Percentiles rank a stretch among this genome's conserved stretches.
Conservation (phyloP, 2,797 vertebrate species). For the Tenualosa thibaudeaui region DNA sequence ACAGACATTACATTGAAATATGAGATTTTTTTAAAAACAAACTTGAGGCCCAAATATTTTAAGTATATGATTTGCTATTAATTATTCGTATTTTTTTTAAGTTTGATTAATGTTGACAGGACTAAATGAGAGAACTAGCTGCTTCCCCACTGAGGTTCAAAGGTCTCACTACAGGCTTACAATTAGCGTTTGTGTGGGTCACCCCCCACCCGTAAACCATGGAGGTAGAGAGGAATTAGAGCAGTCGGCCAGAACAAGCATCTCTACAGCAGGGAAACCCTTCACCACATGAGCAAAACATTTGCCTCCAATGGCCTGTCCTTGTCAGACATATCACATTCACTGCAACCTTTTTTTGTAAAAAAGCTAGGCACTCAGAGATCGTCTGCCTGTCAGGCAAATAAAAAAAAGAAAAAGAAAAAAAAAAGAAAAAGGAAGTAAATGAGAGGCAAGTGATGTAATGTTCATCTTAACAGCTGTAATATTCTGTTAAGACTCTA, state of each 20-base stretch:
- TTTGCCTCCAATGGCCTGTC: background rate
- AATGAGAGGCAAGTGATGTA: background rate
- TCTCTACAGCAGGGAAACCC: background rate
- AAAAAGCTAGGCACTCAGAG: background rate
- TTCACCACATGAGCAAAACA: background rate
- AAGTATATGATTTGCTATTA: background rate
- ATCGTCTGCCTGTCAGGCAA: background rate
- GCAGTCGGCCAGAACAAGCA: background rate
- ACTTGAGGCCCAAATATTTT: background rate
- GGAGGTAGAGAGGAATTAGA: background rate
- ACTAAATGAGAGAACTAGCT: background rate
- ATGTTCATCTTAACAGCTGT: background rate
- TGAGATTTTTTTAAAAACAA: background rate
- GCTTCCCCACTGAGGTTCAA: background rate
- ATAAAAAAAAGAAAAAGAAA: background rate
- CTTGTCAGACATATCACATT: background rate
- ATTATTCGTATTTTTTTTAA: background rate
- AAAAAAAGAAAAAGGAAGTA: background rate
- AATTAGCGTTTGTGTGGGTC: background rate
- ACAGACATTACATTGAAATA: background rate
- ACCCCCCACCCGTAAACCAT: background rate
- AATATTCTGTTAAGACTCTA: background rate
- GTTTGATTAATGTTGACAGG: constrained; percentile 5
- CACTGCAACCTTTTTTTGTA: background rate
- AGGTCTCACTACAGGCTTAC: background rate